A percentile compares a stretch with the other conserved stretches of the same genome.
phyloP scores from a whole-genome alignment of 2,113 vertebrate species.

The Corydoras maculifer region DNA sequence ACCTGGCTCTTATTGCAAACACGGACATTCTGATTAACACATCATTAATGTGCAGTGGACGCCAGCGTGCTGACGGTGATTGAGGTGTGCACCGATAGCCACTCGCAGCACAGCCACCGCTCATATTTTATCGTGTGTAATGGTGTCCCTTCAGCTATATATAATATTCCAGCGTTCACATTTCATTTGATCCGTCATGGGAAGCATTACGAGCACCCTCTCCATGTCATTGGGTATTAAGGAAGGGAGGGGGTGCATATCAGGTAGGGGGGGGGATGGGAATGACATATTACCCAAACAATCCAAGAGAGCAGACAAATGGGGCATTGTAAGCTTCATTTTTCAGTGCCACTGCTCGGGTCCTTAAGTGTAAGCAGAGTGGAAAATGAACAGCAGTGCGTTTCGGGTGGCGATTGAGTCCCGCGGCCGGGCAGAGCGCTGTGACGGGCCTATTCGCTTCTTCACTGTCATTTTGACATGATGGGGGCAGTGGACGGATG shows the following conservation, averaged over 20 bases:
- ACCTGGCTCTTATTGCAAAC: background rate
- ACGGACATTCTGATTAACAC: slow-evolving; percentile 24
- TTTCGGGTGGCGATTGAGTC: background rate
- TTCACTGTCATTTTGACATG: background rate
- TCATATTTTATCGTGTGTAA: slow-evolving; percentile 38
- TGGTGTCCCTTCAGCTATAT: slow-evolving; percentile 35
- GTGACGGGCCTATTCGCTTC: background rate
- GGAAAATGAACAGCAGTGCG: slow-evolving; percentile 37
- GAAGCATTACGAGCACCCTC: slow-evolving; percentile 37
- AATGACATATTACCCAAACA: slow-evolving; percentile 42
- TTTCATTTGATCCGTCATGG: slow-evolving; percentile 46
- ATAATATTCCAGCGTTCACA: slow-evolving; percentile 44
- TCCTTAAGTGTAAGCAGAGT: slow-evolving; percentile 40
- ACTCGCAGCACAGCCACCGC: slow-evolving; percentile 25
- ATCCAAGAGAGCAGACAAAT: slow-evolving; percentile 40
- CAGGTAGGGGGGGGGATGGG: background rate
- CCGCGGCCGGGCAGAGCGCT: background rate
- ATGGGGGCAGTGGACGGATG: slow-evolving; percentile 5
- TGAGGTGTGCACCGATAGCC: slow-evolving; percentile 45
- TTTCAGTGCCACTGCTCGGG: slow-evolving; percentile 27
- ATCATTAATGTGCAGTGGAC: slow-evolving; percentile 28
- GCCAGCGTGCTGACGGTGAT: slow-evolving; percentile 36
- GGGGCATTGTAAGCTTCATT: slow-evolving; percentile 25
- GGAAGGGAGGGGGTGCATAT: background rate
- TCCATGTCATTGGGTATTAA: slow-evolving; percentile 5